phyloP scores from a whole-genome alignment of 2,888 invertebrate species.

The Anodontia alba region DNA sequence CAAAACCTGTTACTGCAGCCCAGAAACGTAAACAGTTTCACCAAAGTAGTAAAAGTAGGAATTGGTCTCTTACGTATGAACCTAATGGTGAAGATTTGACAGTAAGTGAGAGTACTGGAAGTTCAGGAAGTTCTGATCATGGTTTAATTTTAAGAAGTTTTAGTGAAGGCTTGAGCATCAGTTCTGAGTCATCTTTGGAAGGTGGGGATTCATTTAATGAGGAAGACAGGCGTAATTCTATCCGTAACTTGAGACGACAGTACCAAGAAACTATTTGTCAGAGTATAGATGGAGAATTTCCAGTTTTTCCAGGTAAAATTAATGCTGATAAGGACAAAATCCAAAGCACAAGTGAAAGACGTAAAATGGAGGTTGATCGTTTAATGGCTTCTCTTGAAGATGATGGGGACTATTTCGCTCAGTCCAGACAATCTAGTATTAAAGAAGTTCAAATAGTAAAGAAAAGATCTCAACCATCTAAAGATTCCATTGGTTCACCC shows the following conservation, averaged over 20 bases:
- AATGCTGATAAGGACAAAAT: background rate
- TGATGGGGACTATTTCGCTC: conserved; percentile 68
- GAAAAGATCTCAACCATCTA: conserved; percentile 48
- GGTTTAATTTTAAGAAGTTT: conserved; percentile 55
- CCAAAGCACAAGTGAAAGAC: conserved; percentile 52
- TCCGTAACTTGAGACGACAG: conserved; percentile 47
- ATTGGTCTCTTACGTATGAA: conserved; percentile 59
- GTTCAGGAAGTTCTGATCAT: conserved; percentile 35
- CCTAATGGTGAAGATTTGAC: conserved; percentile 18
- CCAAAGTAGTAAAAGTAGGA: conserved; percentile 38
- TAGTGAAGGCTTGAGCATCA: conserved; percentile 54
- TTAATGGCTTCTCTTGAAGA: conserved; percentile 58
- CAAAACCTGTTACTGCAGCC: conserved; percentile 29
- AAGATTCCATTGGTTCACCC: conserved; percentile 44
- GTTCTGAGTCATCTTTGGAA: conserved; percentile 55
- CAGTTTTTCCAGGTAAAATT: conserved; percentile 43
- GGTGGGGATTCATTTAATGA: conserved; percentile 48
- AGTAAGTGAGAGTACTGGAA: background rate
- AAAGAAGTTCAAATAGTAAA: conserved; percentile 22
- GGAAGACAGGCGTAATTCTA: conserved; percentile 40
- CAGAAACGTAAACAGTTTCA: conserved; percentile 47
- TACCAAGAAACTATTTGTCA: conserved; percentile 53
- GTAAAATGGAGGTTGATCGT: conserved; percentile 61
- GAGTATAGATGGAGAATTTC: conserved; percentile 48
- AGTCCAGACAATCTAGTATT: conserved; percentile 12